Base-by-base conservation (phyloP, 2,888 invertebrate genomes). In the Pilophorus perplexus region DNA sequence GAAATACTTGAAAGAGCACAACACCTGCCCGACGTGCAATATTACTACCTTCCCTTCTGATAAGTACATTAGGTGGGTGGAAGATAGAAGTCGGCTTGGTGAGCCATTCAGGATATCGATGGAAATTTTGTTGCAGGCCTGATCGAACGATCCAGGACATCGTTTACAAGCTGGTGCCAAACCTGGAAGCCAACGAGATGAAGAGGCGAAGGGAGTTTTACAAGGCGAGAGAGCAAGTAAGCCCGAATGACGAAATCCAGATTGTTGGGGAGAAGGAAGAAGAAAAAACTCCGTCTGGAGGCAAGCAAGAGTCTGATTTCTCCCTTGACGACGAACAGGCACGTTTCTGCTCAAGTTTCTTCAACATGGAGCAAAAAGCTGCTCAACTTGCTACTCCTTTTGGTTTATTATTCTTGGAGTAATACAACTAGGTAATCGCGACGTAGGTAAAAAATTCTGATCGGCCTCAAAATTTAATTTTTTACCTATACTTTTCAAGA, bases 91-190 rank as follows among this genome's bases (percentile, higher is more conserved):
- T n/a, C n/a, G n/a, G n/a, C n/a, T n/a, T n/a, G n/a, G n/a, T n/a
- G n/a, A n/a, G n/a, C n/a, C n/a, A n/a, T n/a, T n/a, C n/a, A n/a
- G n/a, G n/a, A n/a, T n/a, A n/a, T n/a, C n/a, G n/a, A n/a, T n/a
- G n/a, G n/a, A n/a, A n/a, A n/a, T n/a, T n/a, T n/a, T n/a, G n/a
- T n/a, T n/a, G n/a, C 78, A 95, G 96, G 78, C 97, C 96, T 82
- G 99, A 99, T 81, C 85, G 98, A 76, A 98, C 98, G 72, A 95
- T 99, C 94, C 98, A 99, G 81, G 98, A 99, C 81, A 96, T 99
- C 78, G 98, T 99, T 71, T 98, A 95, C 81, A 99, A 98, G 83
- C 81, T 99, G 75, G 98, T 99, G 73, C 99, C 99, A 71, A 90
- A 95, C 77, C 82, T 97, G 71, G 93, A 94, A 80, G 90, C 93